These are phyloP conservation scores for Haliclystus octoradiatus DNA, from an alignment of 30 jellyfish, hydroid and myxozoan genomes.

Conservation along the genomic window DNA sequence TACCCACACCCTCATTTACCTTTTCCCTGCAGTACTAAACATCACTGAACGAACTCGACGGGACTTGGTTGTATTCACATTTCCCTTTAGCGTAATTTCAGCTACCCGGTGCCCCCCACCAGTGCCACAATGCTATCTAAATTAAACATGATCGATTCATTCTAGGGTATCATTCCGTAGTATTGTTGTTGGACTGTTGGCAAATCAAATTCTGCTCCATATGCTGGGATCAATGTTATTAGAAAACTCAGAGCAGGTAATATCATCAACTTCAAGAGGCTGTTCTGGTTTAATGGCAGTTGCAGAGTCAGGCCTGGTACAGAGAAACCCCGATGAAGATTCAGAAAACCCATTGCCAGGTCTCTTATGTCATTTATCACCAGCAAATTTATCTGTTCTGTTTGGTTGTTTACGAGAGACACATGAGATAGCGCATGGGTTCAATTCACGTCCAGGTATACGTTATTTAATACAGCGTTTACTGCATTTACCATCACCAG, in stretches of 20 bases:
- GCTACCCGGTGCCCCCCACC: too few relatives aligned
- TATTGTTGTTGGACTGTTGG: constrained; percentile 81
- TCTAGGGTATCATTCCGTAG: constrained; percentile 74
- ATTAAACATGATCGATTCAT: background rate
- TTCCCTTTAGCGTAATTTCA: too few relatives aligned
- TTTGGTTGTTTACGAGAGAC: constrained; percentile 87
- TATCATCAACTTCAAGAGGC: constrained; percentile 39
- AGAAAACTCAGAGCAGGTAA: constrained; percentile 67
- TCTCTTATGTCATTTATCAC: constrained; percentile 77
- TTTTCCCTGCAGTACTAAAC: too few relatives aligned
- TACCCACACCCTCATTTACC: too few relatives aligned
- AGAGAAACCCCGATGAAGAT: constrained; percentile 72
- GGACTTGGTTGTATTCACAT: too few relatives aligned
- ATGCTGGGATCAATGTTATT: constrained; percentile 85
- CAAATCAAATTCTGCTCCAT: constrained; percentile 82
- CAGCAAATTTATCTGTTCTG: constrained; percentile 68
- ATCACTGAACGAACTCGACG: too few relatives aligned
- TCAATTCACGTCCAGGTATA: constrained; percentile 87
- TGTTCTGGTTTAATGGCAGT: constrained; percentile 60
- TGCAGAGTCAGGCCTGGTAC: constrained; percentile 85
- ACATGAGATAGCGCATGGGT: constrained; percentile 75
- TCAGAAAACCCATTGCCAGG: constrained; percentile 88
- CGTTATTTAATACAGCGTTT: constrained; percentile 77
- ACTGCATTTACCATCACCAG: constrained; percentile 73
- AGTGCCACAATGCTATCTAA: too few relatives aligned